Evolutionary conservation across 1,140 invertebrate genomes (phyloP).

Genomic region (Ridgeia piscesae): DNA sequence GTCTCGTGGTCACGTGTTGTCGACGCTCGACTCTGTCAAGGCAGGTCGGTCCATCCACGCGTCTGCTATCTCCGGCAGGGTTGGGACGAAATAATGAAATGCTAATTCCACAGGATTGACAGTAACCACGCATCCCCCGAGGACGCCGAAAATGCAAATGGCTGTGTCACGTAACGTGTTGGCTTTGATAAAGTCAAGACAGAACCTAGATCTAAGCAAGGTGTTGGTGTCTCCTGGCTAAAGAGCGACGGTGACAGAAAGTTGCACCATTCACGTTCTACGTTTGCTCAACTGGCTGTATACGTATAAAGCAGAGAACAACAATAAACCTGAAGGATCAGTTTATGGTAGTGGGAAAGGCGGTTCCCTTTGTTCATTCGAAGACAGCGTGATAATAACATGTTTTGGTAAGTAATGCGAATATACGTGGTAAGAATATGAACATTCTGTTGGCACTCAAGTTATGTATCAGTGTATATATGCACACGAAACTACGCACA

Average conservation of each 20-base stretch:
- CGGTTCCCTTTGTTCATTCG: too few relatives aligned
- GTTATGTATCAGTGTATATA: too few relatives aligned
- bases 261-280: background rate
- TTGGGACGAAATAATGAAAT: background rate
- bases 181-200: background rate
- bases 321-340: too few relatives aligned
- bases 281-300: background rate
- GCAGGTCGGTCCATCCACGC: too few relatives aligned
- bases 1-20: background rate
- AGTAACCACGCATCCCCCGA: background rate
- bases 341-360: too few relatives aligned
- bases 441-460: too few relatives aligned
- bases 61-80: background rate
- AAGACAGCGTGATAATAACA: too few relatives aligned
- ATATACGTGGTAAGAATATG: too few relatives aligned
- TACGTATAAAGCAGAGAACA: background rate
- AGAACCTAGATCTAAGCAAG: background rate
- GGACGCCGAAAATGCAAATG: background rate
- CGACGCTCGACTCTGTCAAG: background rate
- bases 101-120: background rate
- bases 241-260: background rate
- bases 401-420: too few relatives aligned
- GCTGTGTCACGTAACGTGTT: background rate
- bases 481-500: too few relatives aligned
- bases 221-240: background rate